Base-by-base conservation (phyloP, 2,888 invertebrate species). In the Marasmarcha lunaedactyla region DNA sequence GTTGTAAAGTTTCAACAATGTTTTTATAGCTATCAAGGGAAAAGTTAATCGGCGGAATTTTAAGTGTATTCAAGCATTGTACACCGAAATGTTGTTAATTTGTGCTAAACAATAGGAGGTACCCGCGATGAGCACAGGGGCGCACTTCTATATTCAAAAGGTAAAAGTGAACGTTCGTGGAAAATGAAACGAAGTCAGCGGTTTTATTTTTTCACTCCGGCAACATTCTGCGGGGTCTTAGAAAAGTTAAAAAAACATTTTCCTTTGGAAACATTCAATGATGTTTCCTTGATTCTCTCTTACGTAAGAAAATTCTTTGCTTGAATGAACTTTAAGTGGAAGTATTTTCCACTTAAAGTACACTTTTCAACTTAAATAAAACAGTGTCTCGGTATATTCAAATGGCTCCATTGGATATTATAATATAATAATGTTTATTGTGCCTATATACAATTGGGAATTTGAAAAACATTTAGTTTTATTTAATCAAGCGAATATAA, bases 1-100 rank as follows among this genome's bases (percentile, higher is more conserved):
- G 72, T 63, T 64, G 69, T 79, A 69, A 77, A 78, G 65, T 71
- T 71, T 59, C 50, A 56, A 62, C 57, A 65, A 54, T 58, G 62
- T 68, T 74, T 66, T 71, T 70, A 66, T 65, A 57, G 56, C 57
- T 55, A 63, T 63, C 63, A 57, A 56, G 60, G 58, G 56, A 57
- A 54, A 61, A 51, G 55, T 56, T 51, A 55, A 60, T 57, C 56
- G 60, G 47, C 50, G 46, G 50, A 54, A 49, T 50, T 49, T 46
- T 46, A 47, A 12, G 34, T 34, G 48, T 51, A 53, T 60, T 59
- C 53, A 47, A 51, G 49, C 51, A 55, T 59, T 52, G 52, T 51
- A 47, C 42, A 7, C 30, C 30, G 35, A 41, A 37, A 27, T 48
- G 52, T 48, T 56, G 63, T 71, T 66, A 63, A 65, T 68, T 61